phyloP scores from a whole-genome alignment of 2,113 vertebrate species.

The Amazona vittata region DNA sequence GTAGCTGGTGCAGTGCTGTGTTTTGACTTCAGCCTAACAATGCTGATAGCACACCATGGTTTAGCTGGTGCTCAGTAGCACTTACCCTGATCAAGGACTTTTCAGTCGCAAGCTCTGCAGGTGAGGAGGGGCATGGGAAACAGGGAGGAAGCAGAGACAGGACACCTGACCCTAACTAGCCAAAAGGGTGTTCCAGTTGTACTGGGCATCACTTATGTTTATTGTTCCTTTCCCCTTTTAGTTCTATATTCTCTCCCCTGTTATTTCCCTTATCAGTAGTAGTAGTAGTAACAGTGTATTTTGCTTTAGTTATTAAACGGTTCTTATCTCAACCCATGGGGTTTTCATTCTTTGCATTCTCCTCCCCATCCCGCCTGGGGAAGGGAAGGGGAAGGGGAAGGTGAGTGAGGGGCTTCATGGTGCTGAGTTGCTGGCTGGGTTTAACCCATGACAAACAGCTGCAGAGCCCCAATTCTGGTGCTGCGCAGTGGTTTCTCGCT shows the following conservation, averaged over 20 bases:
- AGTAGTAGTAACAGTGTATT: not conserved
- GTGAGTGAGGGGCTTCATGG: not conserved
- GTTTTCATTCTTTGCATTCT: not conserved
- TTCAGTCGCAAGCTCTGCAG: not conserved
- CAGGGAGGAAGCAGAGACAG: not conserved
- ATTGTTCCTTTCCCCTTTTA: not conserved
- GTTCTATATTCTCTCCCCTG: not conserved
- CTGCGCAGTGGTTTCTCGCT: rapidly evolving
- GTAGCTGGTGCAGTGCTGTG: not conserved
- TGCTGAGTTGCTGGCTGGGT: not conserved
- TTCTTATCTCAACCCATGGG: not conserved
- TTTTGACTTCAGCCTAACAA: not conserved
- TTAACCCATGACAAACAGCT: not conserved
- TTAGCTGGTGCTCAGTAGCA: not conserved
- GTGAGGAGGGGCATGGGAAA: not conserved
- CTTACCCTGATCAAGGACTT: not conserved
- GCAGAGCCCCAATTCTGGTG: not conserved
- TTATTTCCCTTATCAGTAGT: not conserved
- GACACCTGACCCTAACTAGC: not conserved
- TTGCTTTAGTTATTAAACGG: not conserved
- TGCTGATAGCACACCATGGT: not conserved
- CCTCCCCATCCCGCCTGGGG: not conserved
- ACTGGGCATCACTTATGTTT: not conserved
- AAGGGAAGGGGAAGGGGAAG: not conserved
- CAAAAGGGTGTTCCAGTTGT: not conserved